Evolutionary conservation across 2,888 invertebrate species (phyloP).

Genomic region (Cyclophora albipunctata): DNA sequence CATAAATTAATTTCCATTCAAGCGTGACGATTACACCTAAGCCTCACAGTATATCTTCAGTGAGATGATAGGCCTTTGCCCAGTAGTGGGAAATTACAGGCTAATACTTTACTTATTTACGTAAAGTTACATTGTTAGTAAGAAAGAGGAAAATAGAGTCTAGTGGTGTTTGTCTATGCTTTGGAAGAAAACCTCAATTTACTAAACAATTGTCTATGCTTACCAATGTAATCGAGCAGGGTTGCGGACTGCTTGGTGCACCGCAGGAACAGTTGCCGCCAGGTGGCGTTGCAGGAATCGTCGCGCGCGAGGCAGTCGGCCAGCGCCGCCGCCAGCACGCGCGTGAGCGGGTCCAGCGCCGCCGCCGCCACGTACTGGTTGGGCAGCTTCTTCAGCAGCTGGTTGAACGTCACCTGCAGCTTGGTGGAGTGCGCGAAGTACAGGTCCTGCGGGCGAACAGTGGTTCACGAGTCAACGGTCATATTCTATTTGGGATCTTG

Average conservation of each 20-base stretch:
- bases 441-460: slow-evolving; percentile 46
- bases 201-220: slow-evolving; percentile 14
- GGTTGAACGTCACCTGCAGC: slow-evolving; percentile 75
- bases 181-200: no score
- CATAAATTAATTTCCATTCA: no score
- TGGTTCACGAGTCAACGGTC: not conserved
- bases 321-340: slow-evolving; percentile 77
- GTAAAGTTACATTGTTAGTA: no score
- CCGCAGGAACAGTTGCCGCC: slow-evolving; percentile 81
- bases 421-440: slow-evolving; percentile 61
- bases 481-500: not conserved
- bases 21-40: no score
- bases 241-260: slow-evolving; percentile 80
- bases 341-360: slow-evolving; percentile 58
- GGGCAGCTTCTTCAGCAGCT: slow-evolving; percentile 78
- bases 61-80: no score
- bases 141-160: no score
- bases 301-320: slow-evolving; percentile 78
- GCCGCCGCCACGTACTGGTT: slow-evolving; percentile 63
- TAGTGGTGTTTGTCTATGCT: no score
- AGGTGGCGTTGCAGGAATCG: slow-evolving; percentile 78
- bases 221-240: slow-evolving; percentile 76
- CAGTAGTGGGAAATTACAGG: no score
- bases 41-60: no score
- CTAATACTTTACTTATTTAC: no score